These are phyloP conservation scores for Danio aesculapii DNA, from an alignment of 2,797 vertebrate species.

Conservation along the genomic window DNA sequence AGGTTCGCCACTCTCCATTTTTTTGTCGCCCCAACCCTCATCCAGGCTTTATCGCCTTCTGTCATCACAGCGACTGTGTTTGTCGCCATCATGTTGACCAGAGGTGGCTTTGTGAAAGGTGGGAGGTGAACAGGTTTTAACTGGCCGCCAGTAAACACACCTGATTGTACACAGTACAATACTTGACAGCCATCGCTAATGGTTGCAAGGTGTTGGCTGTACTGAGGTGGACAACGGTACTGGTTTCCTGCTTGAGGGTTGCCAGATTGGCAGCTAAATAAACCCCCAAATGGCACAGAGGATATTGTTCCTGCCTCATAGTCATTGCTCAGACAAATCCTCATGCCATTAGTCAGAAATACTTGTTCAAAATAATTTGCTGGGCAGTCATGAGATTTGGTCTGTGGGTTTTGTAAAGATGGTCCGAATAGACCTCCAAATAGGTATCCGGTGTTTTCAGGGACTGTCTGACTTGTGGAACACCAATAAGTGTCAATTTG, in stretches of 20 bases:
- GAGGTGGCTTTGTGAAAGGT: conserved; percentile 81
- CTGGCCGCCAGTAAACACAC: conserved; percentile 79
- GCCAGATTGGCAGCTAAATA: conserved; percentile 87
- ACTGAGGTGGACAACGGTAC: conserved; percentile 81
- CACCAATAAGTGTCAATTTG: conserved; percentile 87
- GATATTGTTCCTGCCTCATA: conserved; percentile 77
- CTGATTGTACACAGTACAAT: conserved; percentile 86
- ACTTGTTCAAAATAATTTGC: conserved; percentile 72
- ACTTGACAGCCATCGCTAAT: conserved; percentile 91
- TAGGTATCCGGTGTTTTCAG: conserved; percentile 79
- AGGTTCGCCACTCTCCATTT: conserved; percentile 79
- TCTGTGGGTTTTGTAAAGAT: conserved; percentile 73
- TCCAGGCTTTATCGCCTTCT: conserved; percentile 80
- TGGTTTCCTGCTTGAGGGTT: conserved; percentile 78
- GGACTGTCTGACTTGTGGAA: conserved; percentile 45
- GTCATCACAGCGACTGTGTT: conserved; percentile 85
- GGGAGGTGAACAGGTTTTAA: conserved; percentile 81
- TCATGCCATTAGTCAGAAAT: conserved; percentile 79
- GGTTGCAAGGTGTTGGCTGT: conserved; percentile 87
- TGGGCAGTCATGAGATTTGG: conserved; percentile 82
- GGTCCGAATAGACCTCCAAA: conserved; percentile 88
- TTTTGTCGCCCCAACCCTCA: conserved; percentile 79
- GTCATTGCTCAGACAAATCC: conserved; percentile 85
- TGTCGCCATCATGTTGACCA: conserved; percentile 72
- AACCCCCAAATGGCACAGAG: conserved; percentile 85